phyloP scores from a whole-genome alignment of 2,888 invertebrate species.

The Drepanosiphum platanoidis region DNA sequence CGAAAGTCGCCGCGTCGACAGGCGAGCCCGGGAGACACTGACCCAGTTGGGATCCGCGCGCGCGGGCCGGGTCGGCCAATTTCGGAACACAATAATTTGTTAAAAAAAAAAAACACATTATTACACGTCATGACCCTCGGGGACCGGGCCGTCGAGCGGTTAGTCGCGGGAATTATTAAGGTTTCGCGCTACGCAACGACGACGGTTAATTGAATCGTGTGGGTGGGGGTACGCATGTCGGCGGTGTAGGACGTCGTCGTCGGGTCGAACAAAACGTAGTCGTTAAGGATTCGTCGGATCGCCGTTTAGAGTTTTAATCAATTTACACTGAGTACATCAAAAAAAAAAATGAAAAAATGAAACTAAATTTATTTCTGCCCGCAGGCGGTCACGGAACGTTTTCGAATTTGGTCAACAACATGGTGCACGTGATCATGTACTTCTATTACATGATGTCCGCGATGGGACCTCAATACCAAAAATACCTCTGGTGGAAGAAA shows the following conservation, averaged over 20 bases:
- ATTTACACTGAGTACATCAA: too few relatives aligned
- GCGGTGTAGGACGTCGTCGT: too few relatives aligned
- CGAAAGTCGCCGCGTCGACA: neutral
- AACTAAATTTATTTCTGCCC: neutral
- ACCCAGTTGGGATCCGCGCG: neutral
- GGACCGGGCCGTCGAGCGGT: too few relatives aligned
- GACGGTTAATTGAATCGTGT: neutral
- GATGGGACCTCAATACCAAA: constrained; percentile 85
- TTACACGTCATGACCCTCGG: too few relatives aligned
- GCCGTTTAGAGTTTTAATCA: too few relatives aligned
- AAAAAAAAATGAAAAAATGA: neutral
- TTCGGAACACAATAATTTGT: neutral
- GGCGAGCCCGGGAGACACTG: neutral
- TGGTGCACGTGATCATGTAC: constrained; percentile 89
- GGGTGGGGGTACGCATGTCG: too few relatives aligned
- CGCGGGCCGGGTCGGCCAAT: neutral
- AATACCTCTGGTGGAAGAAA: constrained; percentile 91
- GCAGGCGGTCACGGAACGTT: constrained; percentile 88
- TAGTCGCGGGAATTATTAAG: neutral
- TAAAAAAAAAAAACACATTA: neutral
- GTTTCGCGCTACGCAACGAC: neutral
- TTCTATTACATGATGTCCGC: constrained; percentile 87
- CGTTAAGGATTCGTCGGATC: too few relatives aligned
- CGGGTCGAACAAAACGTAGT: too few relatives aligned
- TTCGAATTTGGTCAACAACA: constrained; percentile 85